phyloP scores from a whole-genome alignment of 2,113 vertebrate species.

The Calyptommatus sinebrachiatus region DNA sequence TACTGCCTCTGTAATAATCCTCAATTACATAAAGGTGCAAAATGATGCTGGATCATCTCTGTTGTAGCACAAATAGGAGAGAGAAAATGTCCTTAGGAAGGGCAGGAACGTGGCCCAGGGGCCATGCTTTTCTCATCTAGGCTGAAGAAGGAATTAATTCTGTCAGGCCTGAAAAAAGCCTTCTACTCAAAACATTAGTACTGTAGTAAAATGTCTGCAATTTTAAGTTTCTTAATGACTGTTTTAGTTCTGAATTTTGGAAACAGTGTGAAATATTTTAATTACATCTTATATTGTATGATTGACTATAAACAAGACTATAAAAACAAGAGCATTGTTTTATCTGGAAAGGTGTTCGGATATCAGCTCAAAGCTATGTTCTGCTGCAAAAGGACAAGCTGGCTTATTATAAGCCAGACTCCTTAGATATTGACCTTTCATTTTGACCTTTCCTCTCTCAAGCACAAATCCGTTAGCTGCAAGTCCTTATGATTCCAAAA shows the following conservation, averaged over 20 bases:
- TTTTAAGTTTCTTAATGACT: neutral
- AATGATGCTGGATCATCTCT: slow-evolving; percentile 23
- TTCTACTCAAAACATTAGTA: slow-evolving; percentile 33
- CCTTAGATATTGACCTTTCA: neutral
- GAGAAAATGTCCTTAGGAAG: slow-evolving; percentile 38
- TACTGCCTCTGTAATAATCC: neutral
- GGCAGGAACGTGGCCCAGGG: slow-evolving; percentile 37
- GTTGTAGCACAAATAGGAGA: slow-evolving; percentile 20
- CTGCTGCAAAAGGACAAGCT: neutral
- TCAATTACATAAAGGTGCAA: neutral
- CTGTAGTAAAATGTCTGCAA: slow-evolving; percentile 19
- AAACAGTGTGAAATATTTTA: neutral
- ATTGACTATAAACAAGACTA: slow-evolving; percentile 40
- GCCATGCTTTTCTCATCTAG: slow-evolving; percentile 35
- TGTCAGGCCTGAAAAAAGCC: slow-evolving; percentile 41
- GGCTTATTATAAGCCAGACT: neutral
- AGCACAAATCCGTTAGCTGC: neutral
- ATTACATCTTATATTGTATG: slow-evolving; percentile 8
- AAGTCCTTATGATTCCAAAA: neutral
- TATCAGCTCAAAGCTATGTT: neutral
- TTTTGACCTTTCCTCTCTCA: neutral
- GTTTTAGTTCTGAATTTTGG: neutral
- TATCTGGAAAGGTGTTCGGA: slow-evolving; percentile 1
- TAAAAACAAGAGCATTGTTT: neutral
- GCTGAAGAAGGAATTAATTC: slow-evolving; percentile 40